Base-by-base conservation (phyloP, 2,888 invertebrate species). In the Lycia hirtaria region DNA sequence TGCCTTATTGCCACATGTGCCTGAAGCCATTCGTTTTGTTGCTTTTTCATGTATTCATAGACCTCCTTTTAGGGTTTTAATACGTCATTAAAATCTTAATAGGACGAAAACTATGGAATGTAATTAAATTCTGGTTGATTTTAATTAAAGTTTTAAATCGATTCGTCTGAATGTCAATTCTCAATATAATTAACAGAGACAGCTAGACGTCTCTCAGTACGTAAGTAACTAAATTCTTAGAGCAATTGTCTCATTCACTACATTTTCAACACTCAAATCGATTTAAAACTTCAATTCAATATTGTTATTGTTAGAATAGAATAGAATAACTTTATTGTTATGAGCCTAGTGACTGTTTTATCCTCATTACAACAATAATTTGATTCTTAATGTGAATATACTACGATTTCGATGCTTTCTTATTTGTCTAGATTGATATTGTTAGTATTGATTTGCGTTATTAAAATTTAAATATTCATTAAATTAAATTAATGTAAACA, bases 1-100 rank as follows among this genome's bases (percentile, higher is more conserved):
- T 91, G 89, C 91, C 91, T 90, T 90, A 85, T 70, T 59, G 60
- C 75, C 73, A 66, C 45, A 76, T 78, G 84, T 87, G 87, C 87
- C 87, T 84, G 72, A 74, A 33, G 9, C 12, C 19, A 60, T 71
- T 80, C 77, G 68, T 50, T 64, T 65, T 44, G 66, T 73, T 68
- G 60, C 67, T 59, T 30, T 2, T 65, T 63, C 55, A 64, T 60
- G 64, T 58, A 65, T 68, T 66, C 60, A 58, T 71, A 67, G 51
- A 75, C 78, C 79, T 86, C 68, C 80, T 78, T 72, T 62, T 74
- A 67, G 44, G 75, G 80, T 85, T 87, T 75, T 69, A 71, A 56
- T 58, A 43, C 48, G 14, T 14, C 32, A 60, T 68, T 66, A 73
- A 20, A 72, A 83, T 73, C 74, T 72, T 75, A 66, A 68, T 69